Conservation (phyloP, 2,113 vertebrate species). For the Pedetes capensis region DNA sequence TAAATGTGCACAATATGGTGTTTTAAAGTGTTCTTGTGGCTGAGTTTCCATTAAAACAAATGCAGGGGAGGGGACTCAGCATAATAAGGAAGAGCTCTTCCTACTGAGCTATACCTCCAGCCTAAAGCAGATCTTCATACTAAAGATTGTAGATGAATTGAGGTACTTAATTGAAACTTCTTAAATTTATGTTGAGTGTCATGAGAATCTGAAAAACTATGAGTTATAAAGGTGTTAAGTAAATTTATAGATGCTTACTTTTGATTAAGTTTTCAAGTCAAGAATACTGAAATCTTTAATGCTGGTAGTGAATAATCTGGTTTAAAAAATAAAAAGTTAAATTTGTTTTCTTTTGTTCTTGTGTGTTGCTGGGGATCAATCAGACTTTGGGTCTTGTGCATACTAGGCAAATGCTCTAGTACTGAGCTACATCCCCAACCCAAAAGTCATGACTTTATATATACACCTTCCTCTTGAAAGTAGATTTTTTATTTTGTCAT, state of each 20-base stretch:
- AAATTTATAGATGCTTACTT: neutral
- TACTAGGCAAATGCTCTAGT: too few species aligned
- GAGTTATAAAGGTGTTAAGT: slow-evolving; percentile 28
- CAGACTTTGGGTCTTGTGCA: too few species aligned
- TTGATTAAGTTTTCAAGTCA: neutral
- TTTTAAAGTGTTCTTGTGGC: neutral
- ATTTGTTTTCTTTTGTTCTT: too few species aligned
- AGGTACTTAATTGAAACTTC: neutral
- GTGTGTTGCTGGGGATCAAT: too few species aligned
- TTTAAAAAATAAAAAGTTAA: too few species aligned
- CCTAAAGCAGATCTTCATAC: slow-evolving; percentile 6
- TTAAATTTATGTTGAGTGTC: slow-evolving; percentile 9
- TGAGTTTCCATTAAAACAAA: slow-evolving; percentile 19
- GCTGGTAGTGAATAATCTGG: neutral
- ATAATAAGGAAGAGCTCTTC: neutral
- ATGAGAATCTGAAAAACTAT: neutral
- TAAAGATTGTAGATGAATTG: slow-evolving; percentile 1
- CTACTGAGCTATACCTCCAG: neutral
- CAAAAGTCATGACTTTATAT: too few species aligned
- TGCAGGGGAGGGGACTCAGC: too few species aligned
- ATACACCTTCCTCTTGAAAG: too few species aligned
- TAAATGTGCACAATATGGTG: neutral
- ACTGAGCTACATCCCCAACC: too few species aligned
- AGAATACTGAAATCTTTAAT: neutral
- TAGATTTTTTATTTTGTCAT: too few species aligned